These are phyloP conservation scores for Micrasema minimum DNA, from an alignment of 1,140 invertebrate species.

Conservation along the genomic window DNA sequence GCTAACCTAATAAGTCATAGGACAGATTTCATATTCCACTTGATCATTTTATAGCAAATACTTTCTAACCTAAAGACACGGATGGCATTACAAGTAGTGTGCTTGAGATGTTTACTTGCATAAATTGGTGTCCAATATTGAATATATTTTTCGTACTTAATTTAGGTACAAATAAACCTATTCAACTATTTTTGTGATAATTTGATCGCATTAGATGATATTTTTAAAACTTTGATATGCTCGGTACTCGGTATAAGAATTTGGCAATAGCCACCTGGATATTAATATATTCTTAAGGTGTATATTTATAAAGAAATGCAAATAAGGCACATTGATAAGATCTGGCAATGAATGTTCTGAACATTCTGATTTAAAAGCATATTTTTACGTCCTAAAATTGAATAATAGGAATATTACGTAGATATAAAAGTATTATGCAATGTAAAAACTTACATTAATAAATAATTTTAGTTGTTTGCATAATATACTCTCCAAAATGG, in stretches of 20 bases:
- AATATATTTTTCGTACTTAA: not conserved
- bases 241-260: slow-evolving; percentile 10
- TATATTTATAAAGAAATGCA: slow-evolving; percentile 9
- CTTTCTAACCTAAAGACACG: slow-evolving; percentile 9
- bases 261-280: slow-evolving; percentile 2
- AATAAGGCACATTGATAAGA: slow-evolving; percentile 15
- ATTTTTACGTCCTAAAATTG: too few species aligned
- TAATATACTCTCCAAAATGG: slow-evolving; percentile 1
- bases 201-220: slow-evolving; percentile 9
- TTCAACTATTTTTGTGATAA: slow-evolving; percentile 18
- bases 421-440: too few species aligned
- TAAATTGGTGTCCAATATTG: not conserved
- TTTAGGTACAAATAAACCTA: not conserved
- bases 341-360: slow-evolving; percentile 9
- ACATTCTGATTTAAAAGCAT: not conserved
- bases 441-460: too few species aligned
- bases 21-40: too few species aligned
- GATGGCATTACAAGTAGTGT: slow-evolving; percentile 3
- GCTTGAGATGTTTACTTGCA: not conserved
- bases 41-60: not conserved
- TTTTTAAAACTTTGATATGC: slow-evolving; percentile 2
- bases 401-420: too few species aligned
- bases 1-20: not conserved
- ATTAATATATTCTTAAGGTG: slow-evolving; percentile 2
- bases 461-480: too few species aligned